phyloP scores from a whole-genome alignment of 2,113 vertebrate species.

The Phalacrocorax aristotelis region DNA sequence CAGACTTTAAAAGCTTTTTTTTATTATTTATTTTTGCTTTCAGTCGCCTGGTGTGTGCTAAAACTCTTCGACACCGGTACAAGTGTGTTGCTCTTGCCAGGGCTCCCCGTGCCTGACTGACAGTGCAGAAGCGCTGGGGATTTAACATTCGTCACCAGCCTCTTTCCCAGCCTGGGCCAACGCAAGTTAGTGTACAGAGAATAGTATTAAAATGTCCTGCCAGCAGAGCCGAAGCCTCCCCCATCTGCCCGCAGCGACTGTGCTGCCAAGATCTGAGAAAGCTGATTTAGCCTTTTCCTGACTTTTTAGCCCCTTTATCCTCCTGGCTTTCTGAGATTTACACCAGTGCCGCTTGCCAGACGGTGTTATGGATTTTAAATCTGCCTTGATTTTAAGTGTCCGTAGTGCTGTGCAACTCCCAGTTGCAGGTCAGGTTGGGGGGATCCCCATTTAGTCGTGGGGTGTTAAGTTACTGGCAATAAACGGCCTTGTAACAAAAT shows the following conservation, averaged over 20 bases:
- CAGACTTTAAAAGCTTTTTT: neutral
- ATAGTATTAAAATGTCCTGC: neutral
- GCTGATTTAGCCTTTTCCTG: conserved; percentile 30
- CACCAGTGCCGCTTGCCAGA: neutral
- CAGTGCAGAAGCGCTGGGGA: neutral
- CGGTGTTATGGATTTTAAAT: neutral
- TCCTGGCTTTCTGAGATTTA: neutral
- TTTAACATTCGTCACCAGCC: neutral
- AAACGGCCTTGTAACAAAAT: neutral
- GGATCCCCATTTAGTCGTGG: neutral
- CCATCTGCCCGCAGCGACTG: neutral
- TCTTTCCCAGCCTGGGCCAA: neutral
- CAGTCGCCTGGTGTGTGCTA: neutral
- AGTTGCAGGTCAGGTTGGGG: neutral
- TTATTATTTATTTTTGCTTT: neutral
- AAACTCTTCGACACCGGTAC: neutral
- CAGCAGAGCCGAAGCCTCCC: neutral
- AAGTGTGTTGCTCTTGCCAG: neutral
- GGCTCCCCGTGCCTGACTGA: neutral
- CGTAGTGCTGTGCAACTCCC: neutral
- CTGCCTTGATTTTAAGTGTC: neutral
- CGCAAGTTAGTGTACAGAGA: neutral
- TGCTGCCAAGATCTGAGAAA: neutral
- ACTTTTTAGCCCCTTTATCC: conserved; percentile 6
- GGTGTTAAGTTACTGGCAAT: neutral